Evolutionary conservation across 30 jellyfish, hydroid and myxozoan genomes (phyloP), one percentile per base, ranked within the genome.

Genomic region (Aurelia aurita): DNA sequence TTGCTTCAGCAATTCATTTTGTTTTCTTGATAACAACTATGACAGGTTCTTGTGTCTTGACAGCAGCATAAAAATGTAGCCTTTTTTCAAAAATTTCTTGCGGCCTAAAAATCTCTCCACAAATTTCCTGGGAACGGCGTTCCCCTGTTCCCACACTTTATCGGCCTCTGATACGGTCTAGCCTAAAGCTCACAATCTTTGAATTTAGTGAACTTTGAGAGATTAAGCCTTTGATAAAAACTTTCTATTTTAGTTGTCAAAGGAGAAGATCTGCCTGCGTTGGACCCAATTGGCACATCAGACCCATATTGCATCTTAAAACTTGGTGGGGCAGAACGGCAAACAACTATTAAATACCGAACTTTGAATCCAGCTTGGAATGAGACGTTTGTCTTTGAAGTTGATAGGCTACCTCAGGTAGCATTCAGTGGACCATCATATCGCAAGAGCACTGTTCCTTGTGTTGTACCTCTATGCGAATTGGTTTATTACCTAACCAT

Each of bases 221-320:
- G 25, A 7, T 66, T 9, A 39, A 8, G 1, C 51, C 51, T 39
- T 39, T 39, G 1, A 39, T 39, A 8, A 6, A n/a, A 39, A 6
- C 51, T 70, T 31, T 64, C 28, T 74, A 15, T 82, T 60, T 27
- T 58, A 92, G 98, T 92, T 27, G 77, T 92, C 22, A 95, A 87
- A 71, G 98, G 97, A 20, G 82, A 86, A 74, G 95, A 92, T 72
- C 78, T 92, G 44, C 97, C 97, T 6, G 93, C 97, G 2, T 72
- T 86, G 74, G 98, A 92, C 59, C 94, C 94, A 18, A 63, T 61
- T 32, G 98, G 98, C 20, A 87, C 88, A 35, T 89, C 98, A 4
- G 98, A 92, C 58, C 98, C 98, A n/a, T 92, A 92, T 76, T 92
- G 98, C 72, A 77, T 92, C 83, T 20, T 92, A 59, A 86, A 75